Evolutionary conservation across 2,797 vertebrate species (phyloP), one percentile per base, ranked within the genome.

Genomic region (Hafferia zeledoni): DNA sequence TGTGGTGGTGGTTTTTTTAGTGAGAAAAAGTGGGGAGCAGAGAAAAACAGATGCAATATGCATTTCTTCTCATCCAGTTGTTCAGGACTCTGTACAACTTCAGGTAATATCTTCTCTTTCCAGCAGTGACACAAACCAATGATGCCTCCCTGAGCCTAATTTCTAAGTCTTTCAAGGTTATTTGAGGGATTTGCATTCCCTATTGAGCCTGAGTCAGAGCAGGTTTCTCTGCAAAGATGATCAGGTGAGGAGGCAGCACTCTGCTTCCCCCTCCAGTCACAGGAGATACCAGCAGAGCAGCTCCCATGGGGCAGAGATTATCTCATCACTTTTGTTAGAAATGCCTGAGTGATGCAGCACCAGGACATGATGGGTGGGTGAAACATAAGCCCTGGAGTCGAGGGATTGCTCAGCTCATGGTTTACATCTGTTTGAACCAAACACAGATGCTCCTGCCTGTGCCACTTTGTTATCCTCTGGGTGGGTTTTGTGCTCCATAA

Each of bases 341-440:
- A 31, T 43, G 59, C 4, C 64, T 13, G 55, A 43, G 50, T 14
- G 56, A 25, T 47, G 84, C 71, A 55, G 63, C 55, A 10, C 41
- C 4, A 23, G 61, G 27, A 17, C 35, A 17, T 6, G 75, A 37
- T 56, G 30, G 67, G 79, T 44, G 70, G 78, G 10, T 39, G 47
- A 39, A 72, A 78, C 46, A 19, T 0, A 8, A 87, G 56, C 77
- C 80, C 47, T 70, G 83, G 19, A 7, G 44, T 43, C 12, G 0
- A 30, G 47, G 46, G 41, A 17, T 41, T 0, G 0, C 41, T 80
- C 50, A 17, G 56, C 0, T 5, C 14, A 3, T 23, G 37, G 4
- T 63, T 87, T 33, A 10, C 41, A 17, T 43, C n/a, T 59, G 53
- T 50, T 25, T 27, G 75, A 64, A 46, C 20, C 76, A 39, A 35